Evolutionary conservation across 2,797 vertebrate species (phyloP).

Genomic region (Pachyuromys duprasi): DNA sequence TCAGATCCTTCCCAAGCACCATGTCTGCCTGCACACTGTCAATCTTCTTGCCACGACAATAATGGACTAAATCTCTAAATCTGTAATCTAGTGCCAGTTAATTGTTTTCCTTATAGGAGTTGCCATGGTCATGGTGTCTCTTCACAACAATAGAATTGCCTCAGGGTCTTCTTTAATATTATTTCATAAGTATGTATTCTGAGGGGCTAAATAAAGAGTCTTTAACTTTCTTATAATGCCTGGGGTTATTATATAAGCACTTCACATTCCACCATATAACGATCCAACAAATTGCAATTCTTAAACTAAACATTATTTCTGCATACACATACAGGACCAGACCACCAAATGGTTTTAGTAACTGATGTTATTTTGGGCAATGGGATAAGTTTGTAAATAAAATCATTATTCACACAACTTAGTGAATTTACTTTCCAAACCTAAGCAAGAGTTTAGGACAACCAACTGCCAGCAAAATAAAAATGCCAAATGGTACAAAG

Average conservation of each 20-base stretch:
- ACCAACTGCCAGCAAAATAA: not conserved
- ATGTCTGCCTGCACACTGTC: not conserved
- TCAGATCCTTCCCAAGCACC: not conserved
- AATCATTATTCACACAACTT: not conserved
- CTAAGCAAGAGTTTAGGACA: conserved; percentile 18
- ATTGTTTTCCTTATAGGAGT: not conserved
- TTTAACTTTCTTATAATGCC: not conserved
- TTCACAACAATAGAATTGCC: not conserved
- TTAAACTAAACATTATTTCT: not conserved
- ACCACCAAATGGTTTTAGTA: not conserved
- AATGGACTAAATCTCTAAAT: not conserved
- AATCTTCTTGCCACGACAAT: not conserved
- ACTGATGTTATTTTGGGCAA: not conserved
- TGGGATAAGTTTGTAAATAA: not conserved
- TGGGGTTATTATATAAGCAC: not conserved
- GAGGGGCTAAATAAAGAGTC: conserved; percentile 25
- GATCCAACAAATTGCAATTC: not conserved
- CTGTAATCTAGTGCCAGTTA: no score
- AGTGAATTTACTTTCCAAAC: not conserved
- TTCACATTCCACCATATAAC: conserved; percentile 20
- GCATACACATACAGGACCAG: not conserved
- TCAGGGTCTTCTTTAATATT: not conserved
- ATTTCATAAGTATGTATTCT: conserved; percentile 53
- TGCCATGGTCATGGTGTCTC: not conserved
- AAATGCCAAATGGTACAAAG: not conserved